Evolutionary conservation across 2,888 invertebrate species (phyloP), one percentile per base, ranked within the genome.

Genomic region (Epistrophe eligans): DNA sequence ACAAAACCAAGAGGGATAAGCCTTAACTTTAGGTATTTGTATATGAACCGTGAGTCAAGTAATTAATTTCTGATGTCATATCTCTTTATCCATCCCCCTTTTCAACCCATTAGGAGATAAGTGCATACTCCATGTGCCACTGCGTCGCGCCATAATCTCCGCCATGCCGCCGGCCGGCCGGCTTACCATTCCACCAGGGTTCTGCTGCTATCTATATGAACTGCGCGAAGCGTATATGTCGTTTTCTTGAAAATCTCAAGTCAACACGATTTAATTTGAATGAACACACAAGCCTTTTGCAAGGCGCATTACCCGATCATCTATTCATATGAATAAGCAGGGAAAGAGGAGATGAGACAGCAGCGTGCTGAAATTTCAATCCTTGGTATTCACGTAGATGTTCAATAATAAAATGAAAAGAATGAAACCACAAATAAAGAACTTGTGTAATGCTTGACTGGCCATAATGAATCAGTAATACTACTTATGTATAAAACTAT

Each of bases 31-130:
- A 40, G 40, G 57, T 32, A 64, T 67, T 66, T 66, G 38, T 60
- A 76, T 84, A 67, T 24, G 24, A 24, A 24, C 24, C 24, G 3
- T 24, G 24, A 24, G 24, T 24, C 24, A 79, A 84, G 79, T 84
- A 84, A 84, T 84, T 84, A 84, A 84, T 79, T 84, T 79, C 58
- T 79, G 79, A 84, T 79, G 84, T 84, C 84, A 79, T 84, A 84
- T 84, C 76, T 70, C 45, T 62, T 43, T 60, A 38, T 38, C 24
- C 50, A 43, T 40, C 13, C 35, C 38, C 24, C 8, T 48, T 48
- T 17, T 45, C 55, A n/a, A n/a, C n/a, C 62, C 62, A 62, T 40
- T 62, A 60, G 24, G 24, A 43, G 62, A 62, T 62, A 62, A 62
- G 62, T 62, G 62, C 19, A 58, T 58, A 19, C 19, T 43, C 24